Evolutionary conservation across 2,888 invertebrate species (phyloP).

Genomic region (Pelosia muscerda): DNA sequence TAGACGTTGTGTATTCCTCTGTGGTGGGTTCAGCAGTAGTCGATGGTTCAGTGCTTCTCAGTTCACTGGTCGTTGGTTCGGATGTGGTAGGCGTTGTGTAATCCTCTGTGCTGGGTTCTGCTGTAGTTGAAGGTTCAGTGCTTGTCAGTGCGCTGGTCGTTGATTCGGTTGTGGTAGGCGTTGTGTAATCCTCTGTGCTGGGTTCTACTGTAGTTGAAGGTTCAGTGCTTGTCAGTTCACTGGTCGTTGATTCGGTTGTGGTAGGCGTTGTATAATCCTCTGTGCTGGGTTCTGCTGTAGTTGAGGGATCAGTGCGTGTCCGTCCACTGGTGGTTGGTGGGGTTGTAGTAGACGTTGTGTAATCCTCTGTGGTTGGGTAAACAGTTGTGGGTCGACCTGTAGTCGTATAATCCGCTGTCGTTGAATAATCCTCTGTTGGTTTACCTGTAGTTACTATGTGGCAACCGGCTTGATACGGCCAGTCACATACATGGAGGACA

Average conservation of each 20-base stretch:
- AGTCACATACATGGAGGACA: slow-evolving; percentile 21
- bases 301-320: background rate
- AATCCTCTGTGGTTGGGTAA: background rate
- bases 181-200: too few species aligned
- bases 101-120: too few species aligned
- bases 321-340: too few species aligned
- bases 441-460: background rate
- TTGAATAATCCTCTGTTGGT: background rate
- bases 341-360: background rate
- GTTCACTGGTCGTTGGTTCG: too few species aligned
- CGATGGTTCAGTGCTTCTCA: background rate
- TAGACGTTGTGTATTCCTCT: too few species aligned
- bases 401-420: background rate
- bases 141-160: background rate
- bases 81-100: background rate
- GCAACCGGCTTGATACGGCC: slow-evolving; percentile 11
- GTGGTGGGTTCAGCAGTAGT: background rate
- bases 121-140: background rate
- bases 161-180: background rate
- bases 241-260: too few species aligned
- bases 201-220: too few species aligned
- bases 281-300: background rate
- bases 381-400: background rate
- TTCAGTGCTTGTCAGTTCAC: too few species aligned
- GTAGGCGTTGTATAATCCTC: too few species aligned